Base-by-base conservation (phyloP, 2,888 invertebrate species). In the Pasiphila rectangulata region DNA sequence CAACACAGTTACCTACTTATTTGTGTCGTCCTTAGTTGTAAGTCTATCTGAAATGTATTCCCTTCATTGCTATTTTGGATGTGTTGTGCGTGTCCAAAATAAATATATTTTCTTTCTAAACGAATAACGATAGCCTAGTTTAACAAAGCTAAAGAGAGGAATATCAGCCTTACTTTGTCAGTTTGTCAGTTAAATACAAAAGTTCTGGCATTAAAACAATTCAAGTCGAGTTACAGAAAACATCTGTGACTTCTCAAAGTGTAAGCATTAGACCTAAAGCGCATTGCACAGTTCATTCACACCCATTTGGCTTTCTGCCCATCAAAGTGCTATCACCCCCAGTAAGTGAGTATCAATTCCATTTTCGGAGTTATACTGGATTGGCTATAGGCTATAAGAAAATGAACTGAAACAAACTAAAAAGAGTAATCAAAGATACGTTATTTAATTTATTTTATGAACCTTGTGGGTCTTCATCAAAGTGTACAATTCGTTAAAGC, bases 291-390 rank as follows among this genome's bases (percentile, higher is more conserved):
- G 45, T 40, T 50, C 49, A 41, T 45, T 50, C 45, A 45, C 51
- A 34, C 37, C 48, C 46, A 51, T 53, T 51, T 57, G 55, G 57
- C 55, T 13, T n/a, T 9, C 4, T 32, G 51, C 57, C 55, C 55
- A 53, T 57, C 55, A 55, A 50, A 45, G 25, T 37, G 40, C 36
- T 20, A 24, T 32, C 24, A 20, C 32, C 32, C 36, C 16, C n/a
- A 16, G 20, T 45, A 32, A 43, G 48, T 43, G 24, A 39, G 43
- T 49, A 49, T 49, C 49, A 40, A 41, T 49, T 34, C 30, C 44
- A 40, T 30, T 23, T 27, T 12, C 17, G 19, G 36, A 41, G 29
- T 37, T 20, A 34, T 19, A 9, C 24, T 25, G 9, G 4, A 5
- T 34, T 10, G 21, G 13, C 2, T 23, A 15, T 23, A 23, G 21